Evolutionary conservation across 2,797 vertebrate genomes (phyloP), one percentile per base, ranked within the genome.

Genomic region (Chromobotia macracanthus): DNA sequence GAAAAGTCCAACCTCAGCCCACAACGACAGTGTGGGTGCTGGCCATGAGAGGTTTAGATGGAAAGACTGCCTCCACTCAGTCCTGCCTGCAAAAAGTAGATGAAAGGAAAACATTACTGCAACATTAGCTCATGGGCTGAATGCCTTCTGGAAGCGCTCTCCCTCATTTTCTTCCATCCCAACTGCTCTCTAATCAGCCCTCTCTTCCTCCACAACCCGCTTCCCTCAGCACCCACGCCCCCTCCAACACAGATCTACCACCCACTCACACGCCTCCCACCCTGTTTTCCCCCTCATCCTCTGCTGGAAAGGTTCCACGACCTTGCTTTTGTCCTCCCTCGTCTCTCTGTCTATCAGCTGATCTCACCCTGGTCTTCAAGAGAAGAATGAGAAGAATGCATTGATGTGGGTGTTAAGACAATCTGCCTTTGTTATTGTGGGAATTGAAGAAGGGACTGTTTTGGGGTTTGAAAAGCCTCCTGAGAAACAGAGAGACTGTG

Each of bases 361-460:
- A 95, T 95, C 93, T 93, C 87, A 90, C 89, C 90, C 91, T 92
- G 93, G 91, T 92, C 93, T 93, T 91, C 35, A 60, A 72, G 90
- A 91, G 89, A 80, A 81, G 93, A 90, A 94, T 95, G 90, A 89
- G 84, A 92, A 92, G 95, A 96, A 95, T 95, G 95, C 90, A 89
- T 90, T 92, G 90, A 93, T 94, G 94, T 95, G 93, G 93, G 93
- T 89, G 92, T 91, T 61, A 70, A 91, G 91, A 92, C 92, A 90
- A 87, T 91, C 91, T 86, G 87, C 91, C 90, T 92, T 92, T 93
- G 89, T 91, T 92, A 80, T 82, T 75, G 69, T 75, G 76, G 76
- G 56, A 78, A 70, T 50, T 28, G 23, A 10, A 16, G 50, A 70
- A 67, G 74, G 41, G 53, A 79, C 68, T 51, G 38, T 73, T 83